phyloP scores from a whole-genome alignment of 2,888 invertebrate species.

The Conomelus anceps region DNA sequence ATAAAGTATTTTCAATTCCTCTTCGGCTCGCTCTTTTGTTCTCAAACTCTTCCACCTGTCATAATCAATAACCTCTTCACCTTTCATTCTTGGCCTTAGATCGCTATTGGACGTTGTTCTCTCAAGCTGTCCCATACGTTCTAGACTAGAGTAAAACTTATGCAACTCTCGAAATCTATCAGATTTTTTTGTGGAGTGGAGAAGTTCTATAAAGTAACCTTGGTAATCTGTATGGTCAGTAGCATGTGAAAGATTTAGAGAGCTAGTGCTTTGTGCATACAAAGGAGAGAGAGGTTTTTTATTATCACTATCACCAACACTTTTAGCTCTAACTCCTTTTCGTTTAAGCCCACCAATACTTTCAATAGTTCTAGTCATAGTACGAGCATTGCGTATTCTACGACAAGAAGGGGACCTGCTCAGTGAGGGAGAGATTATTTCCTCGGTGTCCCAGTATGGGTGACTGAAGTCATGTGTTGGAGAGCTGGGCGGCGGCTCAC shows the following conservation, averaged over 20 bases:
- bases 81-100: constrained; percentile 62
- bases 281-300: constrained; percentile 17
- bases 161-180: constrained; percentile 78
- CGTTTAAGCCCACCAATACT: constrained; percentile 41
- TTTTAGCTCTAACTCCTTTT: constrained; percentile 54
- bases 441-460: constrained; percentile 36
- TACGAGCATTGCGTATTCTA: constrained; percentile 52
- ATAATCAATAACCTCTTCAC: constrained; percentile 77
- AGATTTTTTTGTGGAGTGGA: constrained; percentile 58
- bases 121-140: constrained; percentile 76
- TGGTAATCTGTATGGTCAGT: constrained; percentile 49
- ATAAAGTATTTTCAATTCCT: constrained; percentile 70
- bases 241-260: constrained; percentile 41
- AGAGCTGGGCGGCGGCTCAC: constrained; percentile 56
- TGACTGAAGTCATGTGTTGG: constrained; percentile 44
- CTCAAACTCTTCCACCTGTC: constrained; percentile 80
- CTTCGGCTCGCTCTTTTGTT: constrained; percentile 70
- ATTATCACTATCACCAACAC: constrained; percentile 56
- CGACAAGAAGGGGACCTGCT: constrained; percentile 60
- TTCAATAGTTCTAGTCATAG: constrained; percentile 42
- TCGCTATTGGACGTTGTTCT: constrained; percentile 63
- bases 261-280: constrained; percentile 43
- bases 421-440: constrained; percentile 50
- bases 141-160: constrained; percentile 76
- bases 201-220: constrained; percentile 58